A percentile compares a stretch with the other conserved stretches of the same genome.
These are phyloP conservation scores for Cydia pomonella DNA, from an alignment of 1,140 invertebrate genomes.

Conservation along the genomic window DNA sequence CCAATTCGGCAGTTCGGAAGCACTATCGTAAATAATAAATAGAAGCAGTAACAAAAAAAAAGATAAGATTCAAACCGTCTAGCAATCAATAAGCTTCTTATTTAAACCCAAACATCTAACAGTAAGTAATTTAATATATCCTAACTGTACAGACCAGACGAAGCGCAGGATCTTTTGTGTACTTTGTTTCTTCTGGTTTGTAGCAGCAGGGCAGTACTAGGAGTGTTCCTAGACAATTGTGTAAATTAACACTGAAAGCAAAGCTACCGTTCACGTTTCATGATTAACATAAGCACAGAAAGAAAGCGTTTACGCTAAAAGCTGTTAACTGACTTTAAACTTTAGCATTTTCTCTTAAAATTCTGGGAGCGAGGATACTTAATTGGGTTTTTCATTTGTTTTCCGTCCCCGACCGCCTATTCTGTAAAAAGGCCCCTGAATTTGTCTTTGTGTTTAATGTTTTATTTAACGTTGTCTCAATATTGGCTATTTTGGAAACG, in stretches of 20 bases:
- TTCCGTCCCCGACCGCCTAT: conserved; percentile 1
- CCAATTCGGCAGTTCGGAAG: too few species aligned
- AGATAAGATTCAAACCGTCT: too few species aligned
- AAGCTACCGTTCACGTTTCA: not conserved
- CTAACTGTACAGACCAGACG: too few species aligned
- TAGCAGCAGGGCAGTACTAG: not conserved
- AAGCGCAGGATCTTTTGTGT: too few species aligned
- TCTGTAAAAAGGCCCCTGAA: not conserved
- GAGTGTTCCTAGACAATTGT: not conserved
- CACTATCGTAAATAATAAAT: too few species aligned
- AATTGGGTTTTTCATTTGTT: conserved; percentile 26
- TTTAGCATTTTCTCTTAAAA: conserved; percentile 17
- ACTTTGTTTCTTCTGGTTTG: not conserved
- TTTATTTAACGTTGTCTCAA: conserved; percentile 20
- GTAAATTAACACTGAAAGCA: not conserved
- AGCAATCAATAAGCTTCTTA: too few species aligned
- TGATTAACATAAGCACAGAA: not conserved
- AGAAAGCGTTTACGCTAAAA: conserved; percentile 4
- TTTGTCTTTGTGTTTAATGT: conserved; percentile 14
- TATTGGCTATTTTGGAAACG: conserved; percentile 11
- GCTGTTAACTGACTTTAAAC: conserved; percentile 21
- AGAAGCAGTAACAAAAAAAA: not conserved
- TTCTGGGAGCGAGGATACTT: conserved; percentile 23
- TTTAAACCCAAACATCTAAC: too few species aligned
- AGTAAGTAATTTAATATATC: too few species aligned